Conservation (phyloP, 2,797 vertebrate species). For the Sarcophilus harrisii region DNA sequence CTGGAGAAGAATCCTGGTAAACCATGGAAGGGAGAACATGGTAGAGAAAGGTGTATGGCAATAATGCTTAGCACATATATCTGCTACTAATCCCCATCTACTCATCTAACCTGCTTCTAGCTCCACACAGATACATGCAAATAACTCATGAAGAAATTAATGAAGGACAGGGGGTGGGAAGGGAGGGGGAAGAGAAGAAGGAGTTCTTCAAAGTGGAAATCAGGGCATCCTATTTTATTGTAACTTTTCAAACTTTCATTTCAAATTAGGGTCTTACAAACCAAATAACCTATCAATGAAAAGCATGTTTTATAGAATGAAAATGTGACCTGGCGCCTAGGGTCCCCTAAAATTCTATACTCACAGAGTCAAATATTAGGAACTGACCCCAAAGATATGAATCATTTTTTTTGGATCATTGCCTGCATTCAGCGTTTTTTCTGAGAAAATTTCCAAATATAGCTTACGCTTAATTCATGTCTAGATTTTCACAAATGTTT, state of each 20-base stretch:
- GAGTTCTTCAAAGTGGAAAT: not conserved
- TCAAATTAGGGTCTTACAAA: not conserved
- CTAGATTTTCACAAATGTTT: not conserved
- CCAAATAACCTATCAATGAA: not conserved
- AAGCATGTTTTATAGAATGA: not conserved
- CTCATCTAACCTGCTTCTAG: not conserved
- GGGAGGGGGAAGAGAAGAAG: not conserved
- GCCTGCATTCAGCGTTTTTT: not conserved
- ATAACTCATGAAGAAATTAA: not conserved
- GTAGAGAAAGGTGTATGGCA: not conserved
- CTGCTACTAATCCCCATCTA: not conserved
- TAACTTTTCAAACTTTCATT: not conserved
- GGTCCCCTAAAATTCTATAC: not conserved
- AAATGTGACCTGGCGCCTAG: not conserved
- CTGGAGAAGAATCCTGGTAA: not conserved
- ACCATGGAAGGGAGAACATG: not conserved
- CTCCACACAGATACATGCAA: not conserved
- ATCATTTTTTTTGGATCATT: not conserved
- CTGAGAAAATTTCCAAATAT: not conserved
- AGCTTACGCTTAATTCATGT: not conserved
- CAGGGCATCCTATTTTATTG: not conserved
- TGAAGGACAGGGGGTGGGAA: not conserved
- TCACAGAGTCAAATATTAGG: not conserved
- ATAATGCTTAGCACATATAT: not conserved
- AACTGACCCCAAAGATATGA: not conserved